Conservation (phyloP, 2,888 invertebrate genomes). For the Troides aeacus region DNA sequence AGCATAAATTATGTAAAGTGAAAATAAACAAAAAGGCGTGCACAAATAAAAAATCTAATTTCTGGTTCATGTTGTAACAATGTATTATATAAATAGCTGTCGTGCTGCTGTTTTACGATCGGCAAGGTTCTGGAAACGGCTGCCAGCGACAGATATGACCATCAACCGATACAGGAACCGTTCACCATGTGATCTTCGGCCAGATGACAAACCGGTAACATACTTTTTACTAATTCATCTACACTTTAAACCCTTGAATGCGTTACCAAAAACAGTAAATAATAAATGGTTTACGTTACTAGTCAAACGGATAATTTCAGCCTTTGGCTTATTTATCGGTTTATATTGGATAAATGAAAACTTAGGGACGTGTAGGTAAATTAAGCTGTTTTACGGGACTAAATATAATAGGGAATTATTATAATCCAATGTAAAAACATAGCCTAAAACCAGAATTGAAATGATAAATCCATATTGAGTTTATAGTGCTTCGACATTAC, state of each 20-base stretch:
- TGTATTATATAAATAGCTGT: constrained; percentile 34
- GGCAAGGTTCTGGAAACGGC: constrained; percentile 13
- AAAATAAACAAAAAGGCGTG: constrained; percentile 1
- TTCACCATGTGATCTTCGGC: constrained; percentile 46
- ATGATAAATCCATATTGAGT: background rate
- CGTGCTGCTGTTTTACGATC: constrained; percentile 23
- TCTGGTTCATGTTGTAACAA: constrained; percentile 13
- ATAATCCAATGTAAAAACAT: too few species aligned
- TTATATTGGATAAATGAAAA: too few species aligned
- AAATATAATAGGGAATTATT: too few species aligned
- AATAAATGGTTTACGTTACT: too few species aligned
- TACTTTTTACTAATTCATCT: background rate
- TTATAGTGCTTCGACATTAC: constrained; percentile 60
- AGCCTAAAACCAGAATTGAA: background rate
- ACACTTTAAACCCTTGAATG: too few species aligned
- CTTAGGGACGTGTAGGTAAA: too few species aligned
- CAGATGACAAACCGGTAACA: constrained; percentile 50
- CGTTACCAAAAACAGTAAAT: too few species aligned
- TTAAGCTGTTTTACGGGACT: too few species aligned
- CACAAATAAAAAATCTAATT: background rate
- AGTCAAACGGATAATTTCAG: too few species aligned
- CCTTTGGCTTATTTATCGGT: too few species aligned
- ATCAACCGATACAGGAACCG: constrained; percentile 42
- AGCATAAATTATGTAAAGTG: constrained; percentile 14
- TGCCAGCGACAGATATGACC: constrained; percentile 29